Percentiles rank a stretch among this genome's conserved stretches.
Conservation (phyloP, 2,113 vertebrate genomes). For the Lagopus leucura region DNA sequence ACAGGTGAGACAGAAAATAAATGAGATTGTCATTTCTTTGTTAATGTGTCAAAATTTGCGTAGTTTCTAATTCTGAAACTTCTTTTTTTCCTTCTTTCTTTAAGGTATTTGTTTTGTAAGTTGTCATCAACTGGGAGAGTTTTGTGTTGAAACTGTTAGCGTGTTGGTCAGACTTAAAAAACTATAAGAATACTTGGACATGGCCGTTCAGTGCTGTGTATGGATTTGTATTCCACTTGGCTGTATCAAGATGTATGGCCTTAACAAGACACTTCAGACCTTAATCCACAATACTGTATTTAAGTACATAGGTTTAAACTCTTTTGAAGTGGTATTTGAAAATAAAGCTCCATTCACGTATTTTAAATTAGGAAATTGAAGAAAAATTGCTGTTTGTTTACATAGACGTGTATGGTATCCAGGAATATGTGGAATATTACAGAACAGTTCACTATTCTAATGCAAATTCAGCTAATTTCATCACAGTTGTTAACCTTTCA, state of each 20-base stretch:
- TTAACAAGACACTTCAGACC: neutral
- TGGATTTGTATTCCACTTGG: neutral
- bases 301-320: neutral
- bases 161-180: neutral
- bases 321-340: neutral
- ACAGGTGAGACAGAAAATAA: slow-evolving; percentile 80
- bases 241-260: neutral
- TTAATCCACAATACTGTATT: neutral
- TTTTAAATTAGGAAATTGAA: neutral
- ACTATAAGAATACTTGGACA: neutral
- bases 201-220: fast-evolving
- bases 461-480: neutral
- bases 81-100: neutral
- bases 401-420: neutral
- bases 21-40: neutral
- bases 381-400: neutral
- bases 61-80: neutral
- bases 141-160: neutral
- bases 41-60: neutral
- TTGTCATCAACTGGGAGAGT: neutral
- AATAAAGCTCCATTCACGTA: neutral
- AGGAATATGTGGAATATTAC: neutral
- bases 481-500: neutral
- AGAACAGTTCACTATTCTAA: neutral
- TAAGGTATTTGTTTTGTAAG: neutral